Percentiles rank a stretch among this genome's conserved stretches.
These are phyloP conservation scores for Tenrec ecaudatus DNA, from an alignment of 2,113 vertebrate species.

Conservation along the genomic window DNA sequence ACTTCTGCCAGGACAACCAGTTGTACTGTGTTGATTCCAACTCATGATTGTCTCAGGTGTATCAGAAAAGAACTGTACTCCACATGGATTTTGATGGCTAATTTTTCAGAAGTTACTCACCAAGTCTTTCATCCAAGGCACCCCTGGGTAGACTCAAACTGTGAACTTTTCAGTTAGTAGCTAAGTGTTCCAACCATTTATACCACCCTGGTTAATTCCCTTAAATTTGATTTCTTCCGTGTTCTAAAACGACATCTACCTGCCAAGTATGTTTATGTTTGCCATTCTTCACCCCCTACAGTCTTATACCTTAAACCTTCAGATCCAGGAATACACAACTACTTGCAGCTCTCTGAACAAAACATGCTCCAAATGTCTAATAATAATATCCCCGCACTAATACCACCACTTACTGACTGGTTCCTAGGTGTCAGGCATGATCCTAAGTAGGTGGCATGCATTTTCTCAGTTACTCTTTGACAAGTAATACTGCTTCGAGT, in stretches of 20 bases:
- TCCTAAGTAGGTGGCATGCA: background rate
- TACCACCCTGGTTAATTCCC: slow-evolving; percentile 51
- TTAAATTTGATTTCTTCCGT: background rate
- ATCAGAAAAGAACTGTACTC: background rate
- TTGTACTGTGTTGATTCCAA: background rate
- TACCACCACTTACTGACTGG: background rate
- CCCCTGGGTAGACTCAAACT: background rate
- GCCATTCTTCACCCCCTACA: slow-evolving; percentile 3
- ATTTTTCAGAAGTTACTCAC: background rate
- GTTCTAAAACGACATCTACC: slow-evolving; percentile 38
- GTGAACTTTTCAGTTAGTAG: background rate
- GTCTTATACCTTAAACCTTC: slow-evolving; percentile 4
- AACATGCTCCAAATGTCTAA: slow-evolving; percentile 37
- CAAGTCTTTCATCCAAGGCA: background rate
- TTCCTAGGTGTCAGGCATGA: background rate
- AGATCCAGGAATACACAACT: slow-evolving; percentile 49
- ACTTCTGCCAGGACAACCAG: slow-evolving; percentile 53
- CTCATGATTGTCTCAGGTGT: background rate
- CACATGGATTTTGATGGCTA: background rate
- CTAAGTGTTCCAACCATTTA: background rate
- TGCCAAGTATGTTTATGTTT: slow-evolving; percentile 55
- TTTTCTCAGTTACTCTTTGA: slow-evolving; percentile 30
- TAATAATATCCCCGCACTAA: background rate
- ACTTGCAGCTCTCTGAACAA: slow-evolving; percentile 27
- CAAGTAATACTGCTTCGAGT: background rate